Evolutionary conservation across 1,140 invertebrate species (phyloP), one percentile per base, ranked within the genome.

Genomic region (Drosophila triauraria): DNA sequence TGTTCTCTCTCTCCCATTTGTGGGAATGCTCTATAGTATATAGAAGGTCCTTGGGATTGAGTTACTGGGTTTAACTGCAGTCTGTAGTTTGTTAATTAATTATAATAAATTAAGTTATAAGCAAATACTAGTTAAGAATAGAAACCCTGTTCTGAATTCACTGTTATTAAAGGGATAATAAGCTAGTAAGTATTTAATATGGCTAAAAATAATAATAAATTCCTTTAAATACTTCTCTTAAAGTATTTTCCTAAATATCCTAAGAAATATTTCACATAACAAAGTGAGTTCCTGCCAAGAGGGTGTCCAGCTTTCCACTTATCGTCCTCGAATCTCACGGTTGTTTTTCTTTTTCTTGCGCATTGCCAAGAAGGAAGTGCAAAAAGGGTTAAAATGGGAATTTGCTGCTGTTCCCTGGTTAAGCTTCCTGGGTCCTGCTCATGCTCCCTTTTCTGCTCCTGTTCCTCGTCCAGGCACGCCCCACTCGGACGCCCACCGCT

Each of bases 351-450:
- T 68, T 67, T 69, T 43, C 61, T 63, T 70, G 32, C 53, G 63
- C 78, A 65, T 48, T 63, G 58, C 84, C 50, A 67, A 64, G 51
- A 50, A 65, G 77, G 63, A 79, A 68, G 58, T 75, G 60, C 15
- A 71, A 75, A 75, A 88, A 84, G 80, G 85, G 72, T 80, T 71
- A 65, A 82, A 82, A 80, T 58, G 51, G 40, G 60, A 65, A 62
- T 74, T 77, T 64, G 38, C 58, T 47, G 51, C 43, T 59, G 53
- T 35, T 35, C 32, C 32, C 32, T 35, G 32, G 32, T 35, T 35
- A 35, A 35, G 32, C 32, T 35, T 10, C 32, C 32, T 32, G 32
- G 46, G 30, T 58, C 12, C 43, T 17, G 13, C 8, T 42, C 23
- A 13, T 17, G 17, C 51, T 25, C 12, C 42, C 6, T 0, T 15